A percentile compares a stretch with the other conserved stretches of the same genome.
phyloP scores from a whole-genome alignment of 2,888 invertebrate species.

The Catocala sponsa region DNA sequence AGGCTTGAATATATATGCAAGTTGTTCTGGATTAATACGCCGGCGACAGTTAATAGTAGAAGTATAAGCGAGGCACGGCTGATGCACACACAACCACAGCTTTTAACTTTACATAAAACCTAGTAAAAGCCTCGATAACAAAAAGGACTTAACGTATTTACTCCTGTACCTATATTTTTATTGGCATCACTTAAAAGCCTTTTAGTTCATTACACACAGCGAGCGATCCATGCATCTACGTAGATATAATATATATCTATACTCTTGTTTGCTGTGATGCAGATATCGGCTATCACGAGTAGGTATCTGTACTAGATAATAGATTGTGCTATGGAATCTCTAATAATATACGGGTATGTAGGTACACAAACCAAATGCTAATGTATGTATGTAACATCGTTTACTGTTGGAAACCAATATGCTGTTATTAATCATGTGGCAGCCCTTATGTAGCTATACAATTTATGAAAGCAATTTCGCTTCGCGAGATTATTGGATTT shows the following conservation, averaged over 20 bases:
- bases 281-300: conserved; percentile 1
- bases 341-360: conserved; percentile 10
- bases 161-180: conserved; percentile 6
- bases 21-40: no score
- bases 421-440: conserved; percentile 54
- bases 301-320: conserved; percentile 6
- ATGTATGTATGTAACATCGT: conserved; percentile 36
- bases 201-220: conserved; percentile 14
- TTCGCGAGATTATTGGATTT: conserved; percentile 21
- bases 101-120: conserved; percentile 27
- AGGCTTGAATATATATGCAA: no score
- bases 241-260: not conserved
- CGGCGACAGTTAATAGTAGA: no score
- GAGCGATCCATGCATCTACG: not conserved
- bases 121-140: conserved; percentile 17
- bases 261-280: conserved; percentile 2
- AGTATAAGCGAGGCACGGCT: no score
- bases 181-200: conserved; percentile 11
- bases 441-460: conserved; percentile 28
- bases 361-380: conserved; percentile 24
- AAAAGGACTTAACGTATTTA: not conserved
- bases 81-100: not conserved
- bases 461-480: conserved; percentile 19
- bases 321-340: conserved; percentile 2
- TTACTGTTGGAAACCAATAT: conserved; percentile 51